Conservation (phyloP, 2,113 vertebrate genomes). For the Ameiurus melas region DNA sequence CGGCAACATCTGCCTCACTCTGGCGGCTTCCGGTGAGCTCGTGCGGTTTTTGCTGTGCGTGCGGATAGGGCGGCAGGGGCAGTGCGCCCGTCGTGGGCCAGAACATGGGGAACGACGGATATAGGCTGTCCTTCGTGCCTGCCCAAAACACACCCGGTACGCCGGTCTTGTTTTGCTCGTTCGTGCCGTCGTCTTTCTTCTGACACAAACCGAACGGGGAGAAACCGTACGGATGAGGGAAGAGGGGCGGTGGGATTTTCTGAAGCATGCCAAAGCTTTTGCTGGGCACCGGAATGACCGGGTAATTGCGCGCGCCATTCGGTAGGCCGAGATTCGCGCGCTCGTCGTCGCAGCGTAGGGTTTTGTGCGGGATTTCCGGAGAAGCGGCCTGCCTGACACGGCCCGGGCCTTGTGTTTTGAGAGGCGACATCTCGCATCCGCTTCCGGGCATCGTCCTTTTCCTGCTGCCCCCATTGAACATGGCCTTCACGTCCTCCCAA, state of each 20-base stretch:
- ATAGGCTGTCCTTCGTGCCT: conserved; percentile 77
- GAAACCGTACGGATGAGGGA: conserved; percentile 89
- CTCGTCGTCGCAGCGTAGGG: conserved; percentile 74
- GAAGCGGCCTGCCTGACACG: conserved; percentile 61
- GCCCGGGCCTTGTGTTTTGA: conserved; percentile 66
- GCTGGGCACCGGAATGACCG: conserved; percentile 93
- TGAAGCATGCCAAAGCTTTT: conserved; percentile 92
- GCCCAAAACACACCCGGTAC: conserved; percentile 74
- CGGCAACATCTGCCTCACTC: conserved; percentile 68
- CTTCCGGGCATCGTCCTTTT: conserved; percentile 87
- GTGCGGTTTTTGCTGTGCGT: conserved; percentile 76
- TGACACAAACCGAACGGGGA: conserved; percentile 90
- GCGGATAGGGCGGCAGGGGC: conserved; percentile 81
- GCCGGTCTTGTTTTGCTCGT: conserved; percentile 66
- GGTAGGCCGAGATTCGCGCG: conserved; percentile 66
- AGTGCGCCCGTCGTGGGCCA: conserved; percentile 87
- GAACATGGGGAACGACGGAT: conserved; percentile 90
- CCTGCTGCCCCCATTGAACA: conserved; percentile 94
- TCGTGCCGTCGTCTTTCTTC: conserved; percentile 83
- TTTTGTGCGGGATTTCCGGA: conserved; percentile 76
- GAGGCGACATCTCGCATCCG: conserved; percentile 67
- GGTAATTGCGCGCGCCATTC: conserved; percentile 81
- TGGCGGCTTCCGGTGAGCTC: conserved; percentile 74
- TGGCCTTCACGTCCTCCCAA: conserved; percentile 97
- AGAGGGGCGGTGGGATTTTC: conserved; percentile 87